These are phyloP conservation scores for Phaonia tiefii DNA, from an alignment of 2,888 invertebrate genomes.

Conservation along the genomic window DNA sequence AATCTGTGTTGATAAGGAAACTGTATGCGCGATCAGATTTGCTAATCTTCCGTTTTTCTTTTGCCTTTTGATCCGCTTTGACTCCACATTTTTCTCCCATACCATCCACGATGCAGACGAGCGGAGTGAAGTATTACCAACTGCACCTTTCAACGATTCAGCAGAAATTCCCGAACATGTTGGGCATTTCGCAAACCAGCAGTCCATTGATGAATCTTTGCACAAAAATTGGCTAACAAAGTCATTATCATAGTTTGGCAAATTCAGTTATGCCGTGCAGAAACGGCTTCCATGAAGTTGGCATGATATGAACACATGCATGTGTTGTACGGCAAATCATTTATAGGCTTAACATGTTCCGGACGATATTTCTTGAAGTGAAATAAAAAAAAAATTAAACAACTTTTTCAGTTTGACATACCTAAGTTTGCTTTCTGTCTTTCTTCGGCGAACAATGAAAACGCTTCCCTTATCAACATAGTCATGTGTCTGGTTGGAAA, in stretches of 20 bases:
- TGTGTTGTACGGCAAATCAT: slow-evolving; percentile 24
- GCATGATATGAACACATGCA: no score
- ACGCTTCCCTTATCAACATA: no score
- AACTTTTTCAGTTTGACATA: no score
- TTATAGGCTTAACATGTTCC: slow-evolving; percentile 7
- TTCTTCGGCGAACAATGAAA: no score
- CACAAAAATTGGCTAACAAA: no score
- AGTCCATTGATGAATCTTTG: background rate
- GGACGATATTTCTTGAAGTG: slow-evolving; percentile 1
- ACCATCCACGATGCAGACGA: slow-evolving; percentile 6
- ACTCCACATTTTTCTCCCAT: slow-evolving; percentile 16
- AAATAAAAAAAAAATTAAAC: no score
- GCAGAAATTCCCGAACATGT: slow-evolving; percentile 30
- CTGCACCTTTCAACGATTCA: background rate
- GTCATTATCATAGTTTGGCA: background rate
- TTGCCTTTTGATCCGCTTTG: background rate
- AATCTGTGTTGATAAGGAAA: no score
- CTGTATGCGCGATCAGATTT: slow-evolving; percentile 23
- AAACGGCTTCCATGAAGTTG: slow-evolving; percentile 19
- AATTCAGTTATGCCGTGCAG: slow-evolving; percentile 19
- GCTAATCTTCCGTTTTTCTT: background rate
- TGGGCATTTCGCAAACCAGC: slow-evolving; percentile 6
- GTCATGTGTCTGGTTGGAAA: no score
- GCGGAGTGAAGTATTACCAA: background rate
- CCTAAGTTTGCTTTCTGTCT: no score